These are phyloP conservation scores for Leptonema lineaticorne DNA, from an alignment of 1,140 invertebrate species.

Conservation along the genomic window DNA sequence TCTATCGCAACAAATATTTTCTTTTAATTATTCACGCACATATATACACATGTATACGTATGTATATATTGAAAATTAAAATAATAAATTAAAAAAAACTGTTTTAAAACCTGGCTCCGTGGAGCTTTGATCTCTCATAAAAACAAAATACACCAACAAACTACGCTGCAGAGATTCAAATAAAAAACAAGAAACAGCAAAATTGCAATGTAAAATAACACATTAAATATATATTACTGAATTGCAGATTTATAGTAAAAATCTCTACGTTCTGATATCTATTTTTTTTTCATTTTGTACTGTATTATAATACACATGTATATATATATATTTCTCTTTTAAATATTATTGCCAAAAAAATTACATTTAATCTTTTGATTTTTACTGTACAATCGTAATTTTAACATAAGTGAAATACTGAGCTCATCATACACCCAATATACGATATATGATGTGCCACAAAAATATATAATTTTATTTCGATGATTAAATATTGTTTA, in stretches of 20 bases:
- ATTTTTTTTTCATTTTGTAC: slow-evolving; percentile 36
- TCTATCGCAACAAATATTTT: too few species aligned
- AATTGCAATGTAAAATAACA: background rate
- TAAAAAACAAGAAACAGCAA: slow-evolving; percentile 19
- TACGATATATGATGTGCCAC: background rate
- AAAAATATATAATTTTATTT: background rate
- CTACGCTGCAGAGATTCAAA: slow-evolving; percentile 41
- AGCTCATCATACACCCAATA: slow-evolving; percentile 12
- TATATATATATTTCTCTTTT: too few species aligned
- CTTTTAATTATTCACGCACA: too few species aligned
- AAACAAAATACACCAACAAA: slow-evolving; percentile 30
- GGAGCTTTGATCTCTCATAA: slow-evolving; percentile 39
- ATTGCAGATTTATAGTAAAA: slow-evolving; percentile 28
- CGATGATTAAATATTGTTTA: slow-evolving; percentile 6
- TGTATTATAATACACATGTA: slow-evolving; percentile 39
- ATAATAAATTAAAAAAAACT: slow-evolving; percentile 21
- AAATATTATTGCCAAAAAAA: slow-evolving; percentile 42
- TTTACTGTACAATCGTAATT: slow-evolving; percentile 23
- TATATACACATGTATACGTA: too few species aligned
- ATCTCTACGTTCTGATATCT: slow-evolving; percentile 32
- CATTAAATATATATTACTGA: too few species aligned
- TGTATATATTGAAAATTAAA: slow-evolving; percentile 38
- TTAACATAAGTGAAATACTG: slow-evolving; percentile 19
- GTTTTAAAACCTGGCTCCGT: slow-evolving; percentile 27
- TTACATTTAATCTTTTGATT: slow-evolving; percentile 26